Evolutionary conservation across 2,113 vertebrate genomes (phyloP).

Genomic region (Nycticryphes semicollaris): DNA sequence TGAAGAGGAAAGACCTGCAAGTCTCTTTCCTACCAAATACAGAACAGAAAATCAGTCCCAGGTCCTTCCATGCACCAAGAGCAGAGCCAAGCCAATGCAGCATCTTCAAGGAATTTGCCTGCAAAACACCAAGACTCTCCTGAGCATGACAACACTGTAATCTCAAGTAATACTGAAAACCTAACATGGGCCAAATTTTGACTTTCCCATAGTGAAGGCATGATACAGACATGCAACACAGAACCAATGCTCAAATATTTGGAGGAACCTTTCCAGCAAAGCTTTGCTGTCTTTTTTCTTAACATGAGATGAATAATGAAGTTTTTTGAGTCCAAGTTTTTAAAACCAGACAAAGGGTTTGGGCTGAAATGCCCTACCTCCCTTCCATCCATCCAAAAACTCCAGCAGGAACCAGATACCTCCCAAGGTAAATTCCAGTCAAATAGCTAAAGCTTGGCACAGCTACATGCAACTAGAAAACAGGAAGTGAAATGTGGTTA

Average conservation of each 20-base stretch:
- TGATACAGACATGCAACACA: neutral
- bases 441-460: neutral
- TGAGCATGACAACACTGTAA: neutral
- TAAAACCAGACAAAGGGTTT: neutral
- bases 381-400: neutral
- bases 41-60: neutral
- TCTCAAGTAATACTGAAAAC: neutral
- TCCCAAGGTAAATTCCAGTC: slow-evolving; percentile 19
- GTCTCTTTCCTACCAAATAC: neutral
- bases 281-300: neutral
- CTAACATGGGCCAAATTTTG: neutral
- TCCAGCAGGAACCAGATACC: neutral
- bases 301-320: neutral
- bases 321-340: neutral
- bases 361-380: neutral
- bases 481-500: neutral
- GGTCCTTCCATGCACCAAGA: neutral
- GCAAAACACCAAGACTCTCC: neutral
- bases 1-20: neutral
- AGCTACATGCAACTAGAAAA: neutral
- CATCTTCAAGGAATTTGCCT: neutral
- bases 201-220: neutral
- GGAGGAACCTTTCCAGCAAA: neutral
- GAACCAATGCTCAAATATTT: neutral
- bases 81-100: neutral